phyloP scores from a whole-genome alignment of 2,888 invertebrate genomes.

The Rhorus exstirpatorius region DNA sequence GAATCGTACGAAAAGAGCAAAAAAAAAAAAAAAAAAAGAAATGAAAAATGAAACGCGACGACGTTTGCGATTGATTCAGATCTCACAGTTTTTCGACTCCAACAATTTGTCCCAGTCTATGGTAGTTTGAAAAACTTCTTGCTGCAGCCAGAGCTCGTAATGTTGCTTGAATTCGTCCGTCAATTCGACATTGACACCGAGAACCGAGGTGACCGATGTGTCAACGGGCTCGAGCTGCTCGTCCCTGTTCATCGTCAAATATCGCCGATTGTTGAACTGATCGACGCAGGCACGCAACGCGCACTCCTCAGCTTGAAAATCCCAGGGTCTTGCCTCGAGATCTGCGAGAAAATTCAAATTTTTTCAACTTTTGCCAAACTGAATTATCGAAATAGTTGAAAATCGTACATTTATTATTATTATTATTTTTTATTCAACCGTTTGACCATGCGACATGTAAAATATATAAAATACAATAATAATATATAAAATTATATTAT shows the following conservation, averaged over 20 bases:
- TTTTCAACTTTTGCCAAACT: not conserved
- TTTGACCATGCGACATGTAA: too few species aligned
- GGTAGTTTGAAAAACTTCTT: conserved; percentile 96
- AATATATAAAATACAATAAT: too few species aligned
- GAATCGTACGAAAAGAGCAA: too few species aligned
- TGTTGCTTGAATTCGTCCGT: conserved; percentile 97
- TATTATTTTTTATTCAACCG: too few species aligned
- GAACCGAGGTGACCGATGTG: conserved; percentile 93
- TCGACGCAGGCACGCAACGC: conserved; percentile 97
- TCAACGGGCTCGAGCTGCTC: conserved; percentile 90
- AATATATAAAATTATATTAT: too few species aligned
- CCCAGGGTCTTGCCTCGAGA: conserved; percentile 98
- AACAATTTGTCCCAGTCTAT: conserved; percentile 92
- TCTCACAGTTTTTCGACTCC: conserved; percentile 80
- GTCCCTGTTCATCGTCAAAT: conserved; percentile 87
- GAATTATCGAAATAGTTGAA: too few species aligned
- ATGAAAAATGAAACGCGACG: not conserved
- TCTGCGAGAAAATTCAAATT: conserved; percentile 86
- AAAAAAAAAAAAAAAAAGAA: conserved; percentile 5
- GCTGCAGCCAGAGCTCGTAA: conserved; percentile 98
- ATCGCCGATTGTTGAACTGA: conserved; percentile 97
- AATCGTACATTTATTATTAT: too few species aligned
- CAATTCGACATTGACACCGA: conserved; percentile 93
- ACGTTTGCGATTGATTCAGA: conserved; percentile 74
- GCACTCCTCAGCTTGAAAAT: conserved; percentile 99